phyloP scores from a whole-genome alignment of 2,888 invertebrate species.

The Amphipyra tragopoginis region DNA sequence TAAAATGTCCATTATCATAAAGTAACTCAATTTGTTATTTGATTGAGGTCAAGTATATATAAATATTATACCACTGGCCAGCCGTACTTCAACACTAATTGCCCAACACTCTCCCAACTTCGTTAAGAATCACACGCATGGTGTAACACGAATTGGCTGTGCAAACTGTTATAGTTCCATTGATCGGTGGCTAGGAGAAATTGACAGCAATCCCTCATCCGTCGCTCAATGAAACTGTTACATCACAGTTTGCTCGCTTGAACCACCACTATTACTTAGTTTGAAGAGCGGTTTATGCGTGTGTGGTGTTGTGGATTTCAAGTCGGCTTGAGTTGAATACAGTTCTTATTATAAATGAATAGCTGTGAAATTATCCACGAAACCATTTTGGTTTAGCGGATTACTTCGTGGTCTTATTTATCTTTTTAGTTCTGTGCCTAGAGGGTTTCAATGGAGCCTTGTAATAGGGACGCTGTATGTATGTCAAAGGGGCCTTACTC shows the following conservation, averaged over 20 bases:
- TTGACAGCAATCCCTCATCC: neutral
- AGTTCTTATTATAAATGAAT: conserved; percentile 5
- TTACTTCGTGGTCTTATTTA: neutral
- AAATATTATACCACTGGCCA: no score
- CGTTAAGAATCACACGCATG: neutral
- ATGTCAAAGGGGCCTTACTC: no score
- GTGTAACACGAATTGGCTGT: neutral
- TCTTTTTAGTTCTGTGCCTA: no score
- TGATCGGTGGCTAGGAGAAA: neutral
- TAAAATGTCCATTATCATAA: no score
- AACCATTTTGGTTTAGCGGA: neutral
- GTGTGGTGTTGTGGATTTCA: conserved; percentile 4
- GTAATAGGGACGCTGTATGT: no score
- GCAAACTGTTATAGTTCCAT: conserved; percentile 7
- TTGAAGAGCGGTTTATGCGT: neutral
- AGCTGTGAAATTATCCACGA: neutral
- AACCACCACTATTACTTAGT: neutral
- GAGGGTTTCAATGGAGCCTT: no score
- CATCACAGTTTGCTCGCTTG: neutral
- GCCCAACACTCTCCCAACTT: neutral
- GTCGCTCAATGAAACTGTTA: conserved; percentile 11
- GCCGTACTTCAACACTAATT: neutral
- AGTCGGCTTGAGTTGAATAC: conserved; percentile 6
- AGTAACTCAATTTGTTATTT: no score
- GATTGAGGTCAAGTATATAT: no score